Conservation (phyloP, 2,888 invertebrate species). For the Ectemnius continuus region DNA sequence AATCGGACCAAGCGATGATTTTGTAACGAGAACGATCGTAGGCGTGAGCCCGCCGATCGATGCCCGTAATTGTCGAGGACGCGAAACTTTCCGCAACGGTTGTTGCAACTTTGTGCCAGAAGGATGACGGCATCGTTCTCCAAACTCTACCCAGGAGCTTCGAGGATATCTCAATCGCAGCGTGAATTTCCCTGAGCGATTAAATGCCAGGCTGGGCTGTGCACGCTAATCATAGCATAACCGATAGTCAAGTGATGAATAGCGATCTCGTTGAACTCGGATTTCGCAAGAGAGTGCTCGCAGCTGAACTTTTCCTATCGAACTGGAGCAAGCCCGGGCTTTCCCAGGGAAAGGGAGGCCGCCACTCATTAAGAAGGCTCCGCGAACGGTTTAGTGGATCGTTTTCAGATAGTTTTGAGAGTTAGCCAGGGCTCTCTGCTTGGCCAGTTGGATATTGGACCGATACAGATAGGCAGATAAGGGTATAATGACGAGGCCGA, state of each 20-base stretch:
- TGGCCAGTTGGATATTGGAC: conserved; percentile 50
- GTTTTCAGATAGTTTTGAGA: conserved; percentile 26
- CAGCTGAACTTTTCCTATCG: too few relatives aligned
- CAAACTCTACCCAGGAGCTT: too few relatives aligned
- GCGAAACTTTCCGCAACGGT: conserved; percentile 47
- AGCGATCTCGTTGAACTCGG: too few relatives aligned
- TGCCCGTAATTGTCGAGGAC: conserved; percentile 61
- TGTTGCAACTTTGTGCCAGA: conserved; percentile 56
- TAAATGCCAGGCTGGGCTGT: too few relatives aligned
- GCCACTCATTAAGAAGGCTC: too few relatives aligned
- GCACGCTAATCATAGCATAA: too few relatives aligned
- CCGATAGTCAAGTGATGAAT: too few relatives aligned
- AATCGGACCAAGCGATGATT: conserved; percentile 58
- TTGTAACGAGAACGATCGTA: conserved; percentile 62
- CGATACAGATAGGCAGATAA: conserved; percentile 69
- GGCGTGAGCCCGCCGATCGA: conserved; percentile 60
- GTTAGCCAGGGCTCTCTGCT: conserved; percentile 2
- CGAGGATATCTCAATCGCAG: too few relatives aligned
- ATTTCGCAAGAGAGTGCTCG: too few relatives aligned
- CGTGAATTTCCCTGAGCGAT: too few relatives aligned
- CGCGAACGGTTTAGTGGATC: not conserved
- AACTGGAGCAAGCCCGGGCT: too few relatives aligned
- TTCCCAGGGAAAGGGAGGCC: too few relatives aligned
- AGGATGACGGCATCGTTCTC: conserved; percentile 46
- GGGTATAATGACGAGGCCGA: conserved; percentile 68